These are phyloP conservation scores for Dioctria rufipes DNA, from an alignment of 2,888 invertebrate genomes.

Conservation along the genomic window DNA sequence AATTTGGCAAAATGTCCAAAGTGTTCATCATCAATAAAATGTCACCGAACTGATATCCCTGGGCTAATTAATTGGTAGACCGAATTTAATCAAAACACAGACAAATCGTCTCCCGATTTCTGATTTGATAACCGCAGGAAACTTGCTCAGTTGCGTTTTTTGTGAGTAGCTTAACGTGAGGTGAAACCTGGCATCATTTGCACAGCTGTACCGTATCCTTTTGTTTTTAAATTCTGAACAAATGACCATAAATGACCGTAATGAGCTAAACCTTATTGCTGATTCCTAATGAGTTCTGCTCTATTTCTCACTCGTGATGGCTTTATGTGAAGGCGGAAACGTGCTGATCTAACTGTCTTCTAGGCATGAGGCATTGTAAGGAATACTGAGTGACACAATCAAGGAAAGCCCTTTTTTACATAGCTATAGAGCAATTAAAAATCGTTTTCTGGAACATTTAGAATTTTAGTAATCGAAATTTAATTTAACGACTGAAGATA, in stretches of 20 bases:
- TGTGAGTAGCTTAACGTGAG: neutral
- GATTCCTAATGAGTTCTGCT: neutral
- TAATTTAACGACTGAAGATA: neutral
- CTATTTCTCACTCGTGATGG: neutral
- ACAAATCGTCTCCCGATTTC: neutral
- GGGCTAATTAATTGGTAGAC: conserved; percentile 2
- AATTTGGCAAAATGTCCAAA: neutral
- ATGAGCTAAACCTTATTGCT: neutral
- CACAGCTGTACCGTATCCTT: neutral
- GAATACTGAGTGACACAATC: neutral
- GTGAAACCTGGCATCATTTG: neutral
- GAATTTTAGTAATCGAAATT: conserved; percentile 2
- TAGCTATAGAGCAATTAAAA: neutral
- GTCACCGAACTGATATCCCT: neutral
- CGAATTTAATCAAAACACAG: neutral
- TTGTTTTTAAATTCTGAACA: neutral
- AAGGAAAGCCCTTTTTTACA: neutral
- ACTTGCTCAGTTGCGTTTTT: conserved; percentile 26
- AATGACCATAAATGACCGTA: conserved; percentile 6
- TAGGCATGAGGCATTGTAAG: neutral
- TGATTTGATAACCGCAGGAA: conserved; percentile 10
- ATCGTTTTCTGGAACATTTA: conserved; percentile 2
- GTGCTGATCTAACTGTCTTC: neutral
- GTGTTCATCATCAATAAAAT: conserved; percentile 2
- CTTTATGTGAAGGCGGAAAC: neutral